Percentiles rank a stretch among this genome's conserved stretches.
These are phyloP conservation scores for Pangasius mekongensis DNA, from an alignment of 2,797 vertebrate species.

Conservation along the genomic window DNA sequence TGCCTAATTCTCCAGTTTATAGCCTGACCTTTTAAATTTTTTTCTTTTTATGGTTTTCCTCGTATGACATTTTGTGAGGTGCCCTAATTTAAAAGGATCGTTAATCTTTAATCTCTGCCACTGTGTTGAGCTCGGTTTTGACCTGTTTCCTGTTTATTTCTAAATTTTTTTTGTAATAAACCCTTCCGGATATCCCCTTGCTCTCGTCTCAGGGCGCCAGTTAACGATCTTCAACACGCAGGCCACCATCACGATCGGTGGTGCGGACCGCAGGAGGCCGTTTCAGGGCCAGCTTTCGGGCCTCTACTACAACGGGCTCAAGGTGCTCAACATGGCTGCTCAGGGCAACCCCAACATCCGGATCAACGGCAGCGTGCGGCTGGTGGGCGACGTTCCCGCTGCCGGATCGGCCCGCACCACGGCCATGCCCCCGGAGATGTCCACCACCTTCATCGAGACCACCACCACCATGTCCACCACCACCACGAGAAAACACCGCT, in stretches of 20 bases:
- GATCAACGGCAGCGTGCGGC: constrained; percentile 94
- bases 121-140: background rate
- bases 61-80: constrained; percentile 38
- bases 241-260: constrained; percentile 93
- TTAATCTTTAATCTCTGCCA: constrained; percentile 35
- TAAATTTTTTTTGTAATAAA: background rate
- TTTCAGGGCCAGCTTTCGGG: constrained; percentile 98
- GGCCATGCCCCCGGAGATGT: constrained; percentile 90
- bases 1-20: constrained; percentile 45
- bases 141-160: background rate
- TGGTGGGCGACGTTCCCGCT: constrained; percentile 92
- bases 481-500: constrained; percentile 93
- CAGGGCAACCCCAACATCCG: constrained; percentile 92
- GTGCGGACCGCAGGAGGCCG: constrained; percentile 88
- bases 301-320: constrained; percentile 97
- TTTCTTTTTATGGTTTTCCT: constrained; percentile 22
- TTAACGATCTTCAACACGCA: constrained; percentile 99
- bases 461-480: constrained; percentile 98
- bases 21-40: constrained; percentile 39
- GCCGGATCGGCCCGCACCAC: constrained; percentile 89
- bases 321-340: constrained; percentile 95
- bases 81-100: constrained; percentile 26
- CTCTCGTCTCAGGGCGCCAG: constrained; percentile 85
- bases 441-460: constrained; percentile 93
- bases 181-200: constrained; percentile 57